Evolutionary conservation across 2,888 invertebrate genomes (phyloP), one percentile per base, ranked within the genome.

Genomic region (Acronicta psi): DNA sequence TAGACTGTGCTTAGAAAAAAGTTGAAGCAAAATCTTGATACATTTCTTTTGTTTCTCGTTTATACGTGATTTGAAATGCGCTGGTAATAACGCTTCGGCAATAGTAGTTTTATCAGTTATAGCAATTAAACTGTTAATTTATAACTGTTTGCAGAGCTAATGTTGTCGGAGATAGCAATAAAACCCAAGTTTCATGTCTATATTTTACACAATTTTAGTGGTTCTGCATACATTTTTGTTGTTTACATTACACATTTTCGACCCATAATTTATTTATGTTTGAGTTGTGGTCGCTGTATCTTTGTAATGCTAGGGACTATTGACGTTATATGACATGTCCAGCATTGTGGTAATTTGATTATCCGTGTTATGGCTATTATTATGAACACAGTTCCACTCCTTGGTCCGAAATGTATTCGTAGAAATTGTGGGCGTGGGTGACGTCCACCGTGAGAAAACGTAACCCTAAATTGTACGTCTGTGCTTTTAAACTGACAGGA

Each of bases 351-450:
- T 81, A 84, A 86, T 86, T 83, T 79, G 81, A 83, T 85, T 81
- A 84, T 86, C 81, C 75, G 75, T 77, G 82, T 81, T 83, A 82
- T 84, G 86, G 79, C 84, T 87, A 86, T 34, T 87, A 87, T 86
- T 90, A 88, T 89, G 85, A 85, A 87, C 85, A 88, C 86, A 82
- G 83, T 84, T 85, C 84, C 84, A 86, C 83, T 90, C 85, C 84
- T 85, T 85, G 81, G 81, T 84, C 84, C 80, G 74, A 87, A 89
- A 89, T 85, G 88, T 88, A 84, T 93, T 91, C 89, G 84, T 84
- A 87, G 91, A 92, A 92, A 75, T 75, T 75, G 87, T 88, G 85
- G 89, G 91, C 85, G 92, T 89, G 84, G 87, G 87, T 82, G 88
- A 80, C 64, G 80, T 69, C 54, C 67, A 85, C 84, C 92, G 93